A percentile compares a stretch with the other conserved stretches of the same genome.
These are phyloP conservation scores for Ceratina australensis DNA, from an alignment of 1,140 invertebrate species.

Conservation along the genomic window DNA sequence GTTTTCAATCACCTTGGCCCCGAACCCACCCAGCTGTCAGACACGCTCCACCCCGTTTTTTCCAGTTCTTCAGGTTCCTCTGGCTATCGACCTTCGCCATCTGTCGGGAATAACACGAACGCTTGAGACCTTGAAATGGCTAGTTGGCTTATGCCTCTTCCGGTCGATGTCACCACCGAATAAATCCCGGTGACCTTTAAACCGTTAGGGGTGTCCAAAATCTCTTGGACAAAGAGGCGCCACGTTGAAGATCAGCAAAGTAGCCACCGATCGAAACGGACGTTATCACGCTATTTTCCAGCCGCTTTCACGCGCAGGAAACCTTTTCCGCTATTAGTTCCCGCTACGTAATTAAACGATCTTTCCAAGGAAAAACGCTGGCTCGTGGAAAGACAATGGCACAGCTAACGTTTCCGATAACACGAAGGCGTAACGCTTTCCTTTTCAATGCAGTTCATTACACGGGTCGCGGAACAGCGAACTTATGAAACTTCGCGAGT, in stretches of 20 bases:
- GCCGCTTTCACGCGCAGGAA: neutral
- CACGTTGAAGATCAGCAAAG: too few species aligned
- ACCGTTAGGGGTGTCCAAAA: neutral
- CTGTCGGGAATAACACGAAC: constrained; percentile 68
- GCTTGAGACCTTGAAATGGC: constrained; percentile 66
- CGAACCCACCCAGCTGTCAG: constrained; percentile 80
- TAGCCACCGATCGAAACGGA: too few species aligned
- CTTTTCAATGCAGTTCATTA: constrained; percentile 32
- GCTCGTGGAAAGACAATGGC: constrained; percentile 19
- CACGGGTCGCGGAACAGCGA: constrained; percentile 28
- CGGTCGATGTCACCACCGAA: constrained; percentile 71
- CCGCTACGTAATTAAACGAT: constrained; percentile 4
- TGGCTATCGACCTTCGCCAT: constrained; percentile 77
- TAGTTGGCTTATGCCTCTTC: constrained; percentile 64
- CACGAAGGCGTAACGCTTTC: constrained; percentile 33
- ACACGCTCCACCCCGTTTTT: constrained; percentile 80
- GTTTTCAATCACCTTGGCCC: constrained; percentile 80
- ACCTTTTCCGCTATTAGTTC: neutral
- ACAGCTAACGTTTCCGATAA: constrained; percentile 20
- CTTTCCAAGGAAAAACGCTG: neutral
- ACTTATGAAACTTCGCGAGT: neutral
- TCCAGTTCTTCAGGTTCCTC: constrained; percentile 72
- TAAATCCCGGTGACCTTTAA: constrained; percentile 24
- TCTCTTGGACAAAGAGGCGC: too few species aligned
- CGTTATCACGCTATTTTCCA: neutral